Evolutionary conservation across 1,140 invertebrate genomes (phyloP), one percentile per base, ranked within the genome.

Genomic region (Tyrophagus putrescentiae): DNA sequence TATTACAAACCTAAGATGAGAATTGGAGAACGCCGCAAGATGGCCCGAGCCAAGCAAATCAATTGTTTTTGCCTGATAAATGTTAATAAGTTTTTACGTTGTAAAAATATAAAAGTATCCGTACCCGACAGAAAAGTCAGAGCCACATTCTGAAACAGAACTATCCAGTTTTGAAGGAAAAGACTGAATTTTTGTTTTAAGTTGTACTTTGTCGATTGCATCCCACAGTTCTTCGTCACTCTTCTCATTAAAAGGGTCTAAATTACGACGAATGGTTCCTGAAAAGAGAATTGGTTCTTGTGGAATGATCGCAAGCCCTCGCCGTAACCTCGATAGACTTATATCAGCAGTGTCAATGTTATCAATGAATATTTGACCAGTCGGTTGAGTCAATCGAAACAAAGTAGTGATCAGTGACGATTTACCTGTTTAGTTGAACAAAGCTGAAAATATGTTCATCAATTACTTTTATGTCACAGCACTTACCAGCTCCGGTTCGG

Each of bases 161-260:
- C 78, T 79, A 64, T 80, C 77, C 27, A 87, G 70, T 44, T n/a
- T n/a, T n/a, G n/a, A n/a, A n/a, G n/a, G n/a, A n/a, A n/a, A n/a
- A n/a, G 84, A 79, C 41, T 72, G 68, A 13, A 83, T 75, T 1
- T 76, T 76, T 31, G 82, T 76, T 66, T 83, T 85, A n/a, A 87
- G 65, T 67, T 86, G 81, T n/a, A 83, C 80, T 39, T 62, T 44
- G 66, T 89, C 85, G 28, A 93, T 73, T 1, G 84, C 85, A 64
- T 68, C 80, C 86, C 66, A 87, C 65, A 70, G 69, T 31, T 31
- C 23, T 5, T 79, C 76, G 67, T 92, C 87, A 34, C 71, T 71
- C 66, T 82, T 82, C 29, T 76, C 64, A 23, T 82, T 76, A 67
- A 90, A 90, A 0, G 89, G 88, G 75, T 93, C 89, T 62, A 94